These are phyloP conservation scores for Agrochola macilenta DNA, from an alignment of 2,888 invertebrate genomes.

Conservation along the genomic window DNA sequence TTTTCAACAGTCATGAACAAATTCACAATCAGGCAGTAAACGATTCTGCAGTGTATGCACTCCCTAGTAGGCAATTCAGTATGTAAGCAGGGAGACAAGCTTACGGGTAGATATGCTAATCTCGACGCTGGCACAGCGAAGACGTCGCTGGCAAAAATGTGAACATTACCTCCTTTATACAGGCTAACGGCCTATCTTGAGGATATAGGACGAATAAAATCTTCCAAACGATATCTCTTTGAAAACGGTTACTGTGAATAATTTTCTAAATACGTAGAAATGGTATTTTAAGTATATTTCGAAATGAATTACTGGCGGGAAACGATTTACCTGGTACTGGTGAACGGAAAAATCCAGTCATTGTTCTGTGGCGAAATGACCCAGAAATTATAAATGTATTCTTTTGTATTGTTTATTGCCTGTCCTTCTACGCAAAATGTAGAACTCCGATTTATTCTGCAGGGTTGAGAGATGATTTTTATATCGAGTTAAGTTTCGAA, in stretches of 20 bases:
- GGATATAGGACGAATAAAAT: slow-evolving; percentile 21
- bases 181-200: slow-evolving; percentile 10
- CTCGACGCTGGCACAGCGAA: slow-evolving; percentile 18
- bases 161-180: slow-evolving; percentile 33
- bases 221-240: slow-evolving; percentile 28
- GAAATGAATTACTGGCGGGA: slow-evolving; percentile 18
- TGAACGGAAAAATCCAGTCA: slow-evolving; percentile 20
- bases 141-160: slow-evolving; percentile 43
- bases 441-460: neutral
- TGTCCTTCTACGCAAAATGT: neutral
- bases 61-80: slow-evolving; percentile 17
- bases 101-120: slow-evolving; percentile 59
- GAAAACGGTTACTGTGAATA: slow-evolving; percentile 17
- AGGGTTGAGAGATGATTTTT: neutral
- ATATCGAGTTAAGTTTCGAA: neutral
- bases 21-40: neutral
- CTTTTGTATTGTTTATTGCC: slow-evolving; percentile 27
- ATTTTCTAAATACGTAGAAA: slow-evolving; percentile 16
- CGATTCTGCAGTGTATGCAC: slow-evolving; percentile 14
- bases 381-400: slow-evolving; percentile 31
- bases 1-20: neutral
- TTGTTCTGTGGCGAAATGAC: slow-evolving; percentile 37
- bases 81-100: slow-evolving; percentile 28
- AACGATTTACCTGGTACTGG: slow-evolving; percentile 13
- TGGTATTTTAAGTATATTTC: slow-evolving; percentile 3